Percentiles rank a stretch among this genome's conserved stretches.
Conservation (phyloP, 2,888 invertebrate genomes). For the Metalampra italica region DNA sequence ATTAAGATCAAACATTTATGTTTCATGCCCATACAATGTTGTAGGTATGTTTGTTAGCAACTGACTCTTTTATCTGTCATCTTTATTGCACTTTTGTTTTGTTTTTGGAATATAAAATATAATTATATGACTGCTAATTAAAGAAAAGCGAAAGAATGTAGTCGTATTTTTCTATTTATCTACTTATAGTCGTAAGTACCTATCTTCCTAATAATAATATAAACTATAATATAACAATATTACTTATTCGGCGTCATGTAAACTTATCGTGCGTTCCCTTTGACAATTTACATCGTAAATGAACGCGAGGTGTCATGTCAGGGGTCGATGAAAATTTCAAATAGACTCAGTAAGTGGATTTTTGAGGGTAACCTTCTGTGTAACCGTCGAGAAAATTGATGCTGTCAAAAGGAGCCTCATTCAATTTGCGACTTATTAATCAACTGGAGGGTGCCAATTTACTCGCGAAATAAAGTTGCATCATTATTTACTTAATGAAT, state of each 20-base stretch:
- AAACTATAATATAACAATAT: too few relatives aligned
- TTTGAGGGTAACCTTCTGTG: conserved; percentile 58
- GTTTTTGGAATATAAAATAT: too few relatives aligned
- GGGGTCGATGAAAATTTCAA: conserved; percentile 75
- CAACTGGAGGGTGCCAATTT: conserved; percentile 43
- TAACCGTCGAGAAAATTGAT: conserved; percentile 71
- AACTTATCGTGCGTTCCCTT: conserved; percentile 41
- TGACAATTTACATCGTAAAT: conserved; percentile 78
- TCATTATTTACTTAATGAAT: conserved; percentile 45
- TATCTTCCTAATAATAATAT: too few relatives aligned
- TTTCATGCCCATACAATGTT: too few relatives aligned
- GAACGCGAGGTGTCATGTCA: conserved; percentile 71
- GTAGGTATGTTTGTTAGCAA: too few relatives aligned
- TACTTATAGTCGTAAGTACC: too few relatives aligned
- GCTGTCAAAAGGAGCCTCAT: conserved; percentile 70
- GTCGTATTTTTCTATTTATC: too few relatives aligned
- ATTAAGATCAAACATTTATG: too few relatives aligned
- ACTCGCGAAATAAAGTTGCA: conserved; percentile 26
- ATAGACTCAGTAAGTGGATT: conserved; percentile 71
- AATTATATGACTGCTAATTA: too few relatives aligned
- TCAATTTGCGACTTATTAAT: conserved; percentile 75
- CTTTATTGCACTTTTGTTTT: too few relatives aligned
- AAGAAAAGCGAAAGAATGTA: too few relatives aligned
- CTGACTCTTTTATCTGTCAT: too few relatives aligned
- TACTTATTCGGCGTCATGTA: conserved; percentile 34